Evolutionary conservation across 2,888 invertebrate genomes (phyloP).

Genomic region (Agrilus mali): DNA sequence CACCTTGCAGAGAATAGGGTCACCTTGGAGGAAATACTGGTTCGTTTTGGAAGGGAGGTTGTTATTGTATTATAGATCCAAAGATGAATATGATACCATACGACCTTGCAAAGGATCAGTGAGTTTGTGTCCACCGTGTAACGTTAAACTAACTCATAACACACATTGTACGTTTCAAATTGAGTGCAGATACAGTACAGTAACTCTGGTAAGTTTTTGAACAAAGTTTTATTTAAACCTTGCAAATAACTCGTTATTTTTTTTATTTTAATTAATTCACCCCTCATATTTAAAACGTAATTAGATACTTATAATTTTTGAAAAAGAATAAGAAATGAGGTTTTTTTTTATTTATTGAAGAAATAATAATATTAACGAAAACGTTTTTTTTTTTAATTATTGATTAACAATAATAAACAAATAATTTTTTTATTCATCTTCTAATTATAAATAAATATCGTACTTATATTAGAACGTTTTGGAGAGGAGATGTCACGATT

Average conservation of each 20-base stretch:
- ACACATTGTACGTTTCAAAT: slow-evolving; percentile 32
- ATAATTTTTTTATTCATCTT: too few relatives aligned
- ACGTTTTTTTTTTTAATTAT: too few relatives aligned
- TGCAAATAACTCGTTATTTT: background rate
- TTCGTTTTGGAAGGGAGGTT: slow-evolving; percentile 41
- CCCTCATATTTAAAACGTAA: too few relatives aligned
- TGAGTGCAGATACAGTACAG: slow-evolving; percentile 32
- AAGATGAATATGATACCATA: slow-evolving; percentile 37
- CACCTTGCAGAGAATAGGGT: slow-evolving; percentile 29
- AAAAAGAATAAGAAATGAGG: too few relatives aligned
- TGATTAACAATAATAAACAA: too few relatives aligned
- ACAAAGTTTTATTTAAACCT: background rate
- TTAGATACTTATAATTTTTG: too few relatives aligned
- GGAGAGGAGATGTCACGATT: too few relatives aligned
- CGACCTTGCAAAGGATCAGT: slow-evolving; percentile 41
- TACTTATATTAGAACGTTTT: too few relatives aligned
- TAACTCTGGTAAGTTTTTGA: slow-evolving; percentile 30
- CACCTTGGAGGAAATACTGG: slow-evolving; percentile 41
- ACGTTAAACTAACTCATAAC: slow-evolving; percentile 28
- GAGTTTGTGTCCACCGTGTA: slow-evolving; percentile 35
- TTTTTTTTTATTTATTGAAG: too few relatives aligned
- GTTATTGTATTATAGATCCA: slow-evolving; percentile 39
- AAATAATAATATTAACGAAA: too few relatives aligned
- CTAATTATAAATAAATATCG: too few relatives aligned
- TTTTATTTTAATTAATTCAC: background rate